Conservation (phyloP, 64 coral and sea anemone genomes). For the Catalaphyllia jardinei region DNA sequence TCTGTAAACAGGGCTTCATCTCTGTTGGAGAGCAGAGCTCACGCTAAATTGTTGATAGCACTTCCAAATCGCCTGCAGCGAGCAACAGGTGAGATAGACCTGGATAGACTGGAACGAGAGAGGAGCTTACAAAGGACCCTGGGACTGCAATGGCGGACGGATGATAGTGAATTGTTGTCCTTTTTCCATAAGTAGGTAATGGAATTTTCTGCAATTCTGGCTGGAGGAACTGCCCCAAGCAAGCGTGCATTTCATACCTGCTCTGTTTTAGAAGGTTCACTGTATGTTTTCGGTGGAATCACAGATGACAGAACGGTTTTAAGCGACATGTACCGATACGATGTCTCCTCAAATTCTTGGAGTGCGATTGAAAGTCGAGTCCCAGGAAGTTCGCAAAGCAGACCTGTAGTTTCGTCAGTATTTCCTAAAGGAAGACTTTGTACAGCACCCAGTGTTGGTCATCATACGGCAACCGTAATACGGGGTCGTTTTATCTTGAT, state of each 20-base stretch:
- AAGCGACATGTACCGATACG: constrained; percentile 69
- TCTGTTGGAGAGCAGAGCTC: background rate
- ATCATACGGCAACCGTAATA: constrained; percentile 83
- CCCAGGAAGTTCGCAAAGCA: constrained; percentile 2
- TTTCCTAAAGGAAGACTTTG: constrained; percentile 62
- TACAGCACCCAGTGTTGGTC: constrained; percentile 72
- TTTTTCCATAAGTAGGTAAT: background rate
- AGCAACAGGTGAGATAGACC: constrained; percentile 44
- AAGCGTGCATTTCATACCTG: constrained; percentile 92
- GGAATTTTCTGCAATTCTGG: constrained; percentile 51
- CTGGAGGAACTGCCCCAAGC: constrained; percentile 19
- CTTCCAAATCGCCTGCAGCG: background rate
- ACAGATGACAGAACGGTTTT: constrained; percentile 65
- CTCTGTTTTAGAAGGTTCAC: constrained; percentile 51
- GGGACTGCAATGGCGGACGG: constrained; percentile 67
- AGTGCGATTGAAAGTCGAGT: constrained; percentile 27
- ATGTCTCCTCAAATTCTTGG: constrained; percentile 69
- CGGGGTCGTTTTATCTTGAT: constrained; percentile 79
- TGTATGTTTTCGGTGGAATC: constrained; percentile 96
- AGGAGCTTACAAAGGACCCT: background rate
- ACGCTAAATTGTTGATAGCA: constrained; percentile 16
- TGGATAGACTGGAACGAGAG: constrained; percentile 5
- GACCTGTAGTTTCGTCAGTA: constrained; percentile 18
- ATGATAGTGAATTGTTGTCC: background rate
- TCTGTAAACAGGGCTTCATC: constrained; percentile 1